Percentiles rank a stretch among this genome's conserved stretches.
Conservation (phyloP, 2,797 vertebrate genomes). For the Enteromius anoplus region DNA sequence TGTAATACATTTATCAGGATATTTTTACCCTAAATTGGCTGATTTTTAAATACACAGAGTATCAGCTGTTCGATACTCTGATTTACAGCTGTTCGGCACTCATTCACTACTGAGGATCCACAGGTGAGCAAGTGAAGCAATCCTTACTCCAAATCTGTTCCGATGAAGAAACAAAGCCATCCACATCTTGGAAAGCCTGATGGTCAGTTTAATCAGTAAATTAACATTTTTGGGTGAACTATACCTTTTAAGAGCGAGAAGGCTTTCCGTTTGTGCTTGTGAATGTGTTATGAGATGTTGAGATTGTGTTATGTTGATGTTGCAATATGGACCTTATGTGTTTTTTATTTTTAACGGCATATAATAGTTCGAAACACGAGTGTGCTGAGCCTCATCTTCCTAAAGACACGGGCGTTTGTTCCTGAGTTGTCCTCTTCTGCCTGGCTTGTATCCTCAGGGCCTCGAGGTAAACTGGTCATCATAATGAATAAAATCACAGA, state of each 20-base stretch:
- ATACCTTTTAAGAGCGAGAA: background rate
- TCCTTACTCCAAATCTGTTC: too few species aligned
- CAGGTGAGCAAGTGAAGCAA: too few species aligned
- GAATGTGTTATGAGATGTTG: background rate
- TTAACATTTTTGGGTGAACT: background rate
- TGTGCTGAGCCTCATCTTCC: slow-evolving; percentile 71
- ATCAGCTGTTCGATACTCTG: too few species aligned
- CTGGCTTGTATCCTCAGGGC: slow-evolving; percentile 72
- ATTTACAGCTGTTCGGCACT: too few species aligned
- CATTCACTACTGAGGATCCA: too few species aligned
- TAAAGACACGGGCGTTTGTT: slow-evolving; percentile 62
- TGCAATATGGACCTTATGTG: background rate
- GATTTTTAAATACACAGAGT: background rate
- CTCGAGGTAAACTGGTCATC: slow-evolving; percentile 63
- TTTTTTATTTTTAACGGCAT: background rate
- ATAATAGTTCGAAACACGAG: slow-evolving; percentile 67
- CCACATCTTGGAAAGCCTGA: background rate
- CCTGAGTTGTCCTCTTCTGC: slow-evolving; percentile 62
- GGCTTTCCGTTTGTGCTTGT: background rate
- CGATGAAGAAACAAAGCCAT: too few species aligned
- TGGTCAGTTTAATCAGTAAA: background rate
- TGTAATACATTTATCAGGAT: background rate
- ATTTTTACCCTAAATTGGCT: background rate
- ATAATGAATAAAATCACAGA: background rate
- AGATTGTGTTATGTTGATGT: too few species aligned